Percentiles rank a stretch among this genome's conserved stretches.
phyloP scores from a whole-genome alignment of 2,113 vertebrate genomes.

The Aegypius monachus region DNA sequence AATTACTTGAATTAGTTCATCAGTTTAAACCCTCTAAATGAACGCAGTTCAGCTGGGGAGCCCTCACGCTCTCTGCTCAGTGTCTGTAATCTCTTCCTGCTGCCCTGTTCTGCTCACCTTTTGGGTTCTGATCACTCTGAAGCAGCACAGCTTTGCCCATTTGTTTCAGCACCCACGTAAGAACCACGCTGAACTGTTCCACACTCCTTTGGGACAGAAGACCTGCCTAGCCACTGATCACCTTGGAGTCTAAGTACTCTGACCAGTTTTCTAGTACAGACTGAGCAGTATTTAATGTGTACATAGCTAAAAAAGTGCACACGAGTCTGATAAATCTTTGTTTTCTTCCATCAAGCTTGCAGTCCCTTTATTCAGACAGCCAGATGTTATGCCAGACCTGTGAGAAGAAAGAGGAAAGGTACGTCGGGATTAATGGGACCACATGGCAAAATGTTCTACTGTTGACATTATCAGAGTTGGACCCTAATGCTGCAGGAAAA shows the following conservation, averaged over 20 bases:
- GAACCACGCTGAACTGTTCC: background rate
- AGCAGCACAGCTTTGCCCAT: fast-evolving
- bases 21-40: background rate
- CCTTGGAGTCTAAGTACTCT: background rate
- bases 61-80: fast-evolving
- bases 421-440: background rate
- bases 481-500: background rate
- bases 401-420: slow-evolving; percentile 73
- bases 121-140: background rate
- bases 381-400: slow-evolving; percentile 75
- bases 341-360: slow-evolving; percentile 35
- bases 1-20: background rate
- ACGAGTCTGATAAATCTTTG: background rate
- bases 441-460: fast-evolving
- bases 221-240: background rate
- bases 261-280: background rate
- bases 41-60: background rate
- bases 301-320: background rate
- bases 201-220: fast-evolving
- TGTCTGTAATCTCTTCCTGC: background rate
- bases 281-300: background rate
- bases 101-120: fast-evolving
- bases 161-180: background rate
- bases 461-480: background rate
- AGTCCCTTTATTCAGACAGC: slow-evolving; percentile 56